Percentiles rank a stretch among this genome's conserved stretches.
Evolutionary conservation across 2,113 vertebrate genomes (phyloP).

Genomic region (Chlamydotis undulata): DNA sequence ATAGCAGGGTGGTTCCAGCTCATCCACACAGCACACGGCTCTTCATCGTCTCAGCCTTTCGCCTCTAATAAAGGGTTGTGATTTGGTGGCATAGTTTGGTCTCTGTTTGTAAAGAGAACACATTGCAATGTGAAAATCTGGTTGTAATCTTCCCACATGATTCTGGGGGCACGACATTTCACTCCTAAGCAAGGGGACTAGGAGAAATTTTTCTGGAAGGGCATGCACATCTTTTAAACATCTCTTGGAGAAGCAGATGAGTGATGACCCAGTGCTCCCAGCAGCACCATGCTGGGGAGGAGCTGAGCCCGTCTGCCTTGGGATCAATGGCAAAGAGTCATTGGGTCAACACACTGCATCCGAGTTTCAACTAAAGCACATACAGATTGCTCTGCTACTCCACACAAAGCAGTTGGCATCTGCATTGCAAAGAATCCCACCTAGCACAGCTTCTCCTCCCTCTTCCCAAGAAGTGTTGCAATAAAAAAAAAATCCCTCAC

Average conservation of each 20-base stretch:
- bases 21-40: background rate
- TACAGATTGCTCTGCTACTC: background rate
- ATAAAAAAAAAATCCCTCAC: background rate
- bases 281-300: accelerated
- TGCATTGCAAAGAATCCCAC: background rate
- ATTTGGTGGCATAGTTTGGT: conserved; percentile 14
- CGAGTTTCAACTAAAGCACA: background rate
- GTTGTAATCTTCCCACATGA: background rate
- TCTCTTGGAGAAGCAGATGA: background rate
- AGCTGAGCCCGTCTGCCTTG: background rate
- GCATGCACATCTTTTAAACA: background rate
- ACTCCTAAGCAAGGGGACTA: background rate
- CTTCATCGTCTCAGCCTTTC: conserved; percentile 3
- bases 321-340: background rate
- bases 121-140: background rate
- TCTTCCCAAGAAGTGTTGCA: background rate
- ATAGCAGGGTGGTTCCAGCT: background rate
- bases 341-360: accelerated
- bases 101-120: conserved; percentile 39
- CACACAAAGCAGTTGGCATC: background rate
- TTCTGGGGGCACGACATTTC: background rate
- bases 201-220: background rate
- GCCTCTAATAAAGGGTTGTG: background rate
- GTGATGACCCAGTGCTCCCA: background rate
- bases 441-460: background rate